phyloP scores from a whole-genome alignment of 2,113 vertebrate genomes.

The Choloepus hoffmanni region DNA sequence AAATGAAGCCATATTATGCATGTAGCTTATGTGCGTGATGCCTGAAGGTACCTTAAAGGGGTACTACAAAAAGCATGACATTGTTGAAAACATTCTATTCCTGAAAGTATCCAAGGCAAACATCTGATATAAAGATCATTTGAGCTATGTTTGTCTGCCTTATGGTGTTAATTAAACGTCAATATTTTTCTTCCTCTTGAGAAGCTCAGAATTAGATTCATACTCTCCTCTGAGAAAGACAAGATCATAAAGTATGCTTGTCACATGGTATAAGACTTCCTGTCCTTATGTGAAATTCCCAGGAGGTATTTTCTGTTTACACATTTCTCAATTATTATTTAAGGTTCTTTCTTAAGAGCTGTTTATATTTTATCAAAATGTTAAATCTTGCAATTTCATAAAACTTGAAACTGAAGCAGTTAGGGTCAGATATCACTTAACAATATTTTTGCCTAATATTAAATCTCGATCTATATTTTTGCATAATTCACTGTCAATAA shows the following conservation, averaged over 20 bases:
- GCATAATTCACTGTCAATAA: not conserved
- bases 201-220: conserved; percentile 60
- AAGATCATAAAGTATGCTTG: conserved; percentile 61
- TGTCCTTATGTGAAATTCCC: not conserved
- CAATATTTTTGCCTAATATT: not conserved
- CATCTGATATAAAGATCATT: conserved; percentile 75
- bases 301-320: conserved; percentile 55
- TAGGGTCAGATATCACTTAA: not conserved
- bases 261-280: conserved; percentile 12
- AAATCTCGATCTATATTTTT: conserved; percentile 22
- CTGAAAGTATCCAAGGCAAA: conserved; percentile 25
- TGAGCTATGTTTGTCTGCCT: conserved; percentile 73
- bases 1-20: conserved; percentile 64
- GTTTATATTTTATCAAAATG: conserved; percentile 32
- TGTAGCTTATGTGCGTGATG: not conserved
- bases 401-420: not conserved
- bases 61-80: conserved; percentile 61
- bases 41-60: not conserved
- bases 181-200: conserved; percentile 49
- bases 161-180: conserved; percentile 64
- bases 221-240: conserved; percentile 23
- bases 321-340: conserved; percentile 64
- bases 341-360: conserved; percentile 56
- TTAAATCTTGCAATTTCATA: conserved; percentile 1
- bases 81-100: conserved; percentile 53